Conservation (phyloP, 2,113 vertebrate species). For the Amphilophus citrinellus region DNA sequence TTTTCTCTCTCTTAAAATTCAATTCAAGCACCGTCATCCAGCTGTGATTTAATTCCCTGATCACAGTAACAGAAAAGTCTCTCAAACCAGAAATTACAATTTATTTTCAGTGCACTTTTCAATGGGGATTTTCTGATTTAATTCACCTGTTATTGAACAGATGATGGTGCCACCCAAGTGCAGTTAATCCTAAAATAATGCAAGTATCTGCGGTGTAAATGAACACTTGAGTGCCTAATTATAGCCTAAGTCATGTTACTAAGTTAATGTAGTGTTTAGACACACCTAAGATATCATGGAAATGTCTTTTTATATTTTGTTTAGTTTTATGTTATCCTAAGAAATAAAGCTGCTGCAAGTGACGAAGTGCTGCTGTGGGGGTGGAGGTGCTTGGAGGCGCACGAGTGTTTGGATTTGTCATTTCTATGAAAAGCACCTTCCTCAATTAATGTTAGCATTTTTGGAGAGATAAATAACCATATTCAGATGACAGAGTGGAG, state of each 20-base stretch:
- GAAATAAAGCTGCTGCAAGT: not conserved
- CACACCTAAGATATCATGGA: not conserved
- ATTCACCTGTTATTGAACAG: slow-evolving; percentile 5
- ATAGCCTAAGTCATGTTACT: not conserved
- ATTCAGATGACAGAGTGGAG: too few species aligned
- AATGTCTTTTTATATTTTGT: not conserved
- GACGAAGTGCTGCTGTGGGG: too few species aligned
- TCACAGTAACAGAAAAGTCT: not conserved
- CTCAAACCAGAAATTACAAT: slow-evolving; percentile 6
- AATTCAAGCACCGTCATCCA: not conserved
- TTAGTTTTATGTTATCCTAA: not conserved
- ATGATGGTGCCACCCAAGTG: not conserved
- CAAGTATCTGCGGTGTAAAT: slow-evolving; percentile 1
- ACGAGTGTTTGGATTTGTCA: not conserved
- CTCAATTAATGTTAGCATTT: not conserved
- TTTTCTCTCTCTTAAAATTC: not conserved
- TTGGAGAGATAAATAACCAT: too few species aligned
- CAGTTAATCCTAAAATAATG: not conserved
- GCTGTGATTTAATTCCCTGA: not conserved
- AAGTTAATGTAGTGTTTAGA: not conserved
- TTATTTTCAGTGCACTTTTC: not conserved
- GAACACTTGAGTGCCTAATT: not conserved
- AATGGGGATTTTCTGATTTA: not conserved
- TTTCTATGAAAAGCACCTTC: not conserved
- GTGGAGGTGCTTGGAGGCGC: too few species aligned